Base-by-base conservation (phyloP, 2,888 invertebrate species). In the Leptopterna dolabrata region DNA sequence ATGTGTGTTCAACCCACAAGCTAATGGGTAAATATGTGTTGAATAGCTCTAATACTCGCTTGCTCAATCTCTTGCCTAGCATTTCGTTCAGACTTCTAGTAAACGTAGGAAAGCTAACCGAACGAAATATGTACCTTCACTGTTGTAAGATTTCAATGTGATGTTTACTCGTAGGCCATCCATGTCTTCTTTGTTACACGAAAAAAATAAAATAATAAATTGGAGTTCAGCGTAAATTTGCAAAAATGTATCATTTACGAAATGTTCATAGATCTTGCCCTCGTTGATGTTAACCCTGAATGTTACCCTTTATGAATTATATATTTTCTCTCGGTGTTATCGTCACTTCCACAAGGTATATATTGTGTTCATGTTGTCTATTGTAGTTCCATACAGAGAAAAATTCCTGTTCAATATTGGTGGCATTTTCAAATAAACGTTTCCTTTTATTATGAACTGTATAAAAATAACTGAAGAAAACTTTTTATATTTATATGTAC, bases 31-130 rank as follows among this genome's bases (percentile, higher is more conserved):
- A 76, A 85, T 45, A 73, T 27, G 76, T 73, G 71, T 81, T 85
- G 27, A 43, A 85, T 85, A 85, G 86, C 86, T 78, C 76, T 78
- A 78, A 86, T 78, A 86, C 78, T 86, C 86, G 86, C 86, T 86
- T 86, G 86, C 86, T 86, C 86, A 86, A 86, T 86, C 43, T 86
- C 78, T 86, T 86, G 78, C 85, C 76, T 86, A 51, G 86, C 43
- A 51, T 76, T 41, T 36, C 45, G 76, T 76, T 85, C 85, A 19
- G 70, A 24, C 70, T 63, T 63, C 81, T 63, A 27, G 51, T 41
- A 63, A 81, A 81, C n/a, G 36, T 41, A 73, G 36, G 16, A 30
- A 73, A 30, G 30, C 73, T 16, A 19, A 78, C 78, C 14, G 41
- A 78, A 78, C 36, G 45, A 78, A 78, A 78, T 30, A 71, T 24